These are phyloP conservation scores for Muntiacus reevesi DNA, from an alignment of 2,113 vertebrate genomes.

Conservation along the genomic window DNA sequence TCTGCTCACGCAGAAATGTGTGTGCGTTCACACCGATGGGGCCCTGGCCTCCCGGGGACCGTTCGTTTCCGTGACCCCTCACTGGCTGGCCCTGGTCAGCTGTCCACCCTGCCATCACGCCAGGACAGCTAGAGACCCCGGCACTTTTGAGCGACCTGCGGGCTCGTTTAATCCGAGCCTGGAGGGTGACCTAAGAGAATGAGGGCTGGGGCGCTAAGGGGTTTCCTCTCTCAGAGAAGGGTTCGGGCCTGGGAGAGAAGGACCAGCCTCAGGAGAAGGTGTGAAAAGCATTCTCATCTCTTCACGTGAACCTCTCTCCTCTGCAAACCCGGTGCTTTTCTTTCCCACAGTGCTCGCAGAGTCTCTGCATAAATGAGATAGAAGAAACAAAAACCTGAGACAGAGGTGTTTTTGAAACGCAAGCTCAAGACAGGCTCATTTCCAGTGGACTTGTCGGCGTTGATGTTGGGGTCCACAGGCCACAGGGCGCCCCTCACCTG, in stretches of 20 bases:
- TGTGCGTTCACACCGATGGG: fast-evolving
- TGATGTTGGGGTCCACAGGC: not conserved
- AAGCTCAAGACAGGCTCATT: not conserved
- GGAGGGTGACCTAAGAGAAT: conserved; percentile 45
- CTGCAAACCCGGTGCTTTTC: not conserved
- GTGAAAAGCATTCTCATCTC: conserved; percentile 56
- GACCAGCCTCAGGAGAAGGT: conserved; percentile 48
- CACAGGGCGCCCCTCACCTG: not conserved
- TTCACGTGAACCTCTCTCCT: conserved; percentile 43
- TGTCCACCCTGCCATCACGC: not conserved
- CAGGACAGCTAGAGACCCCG: not conserved
- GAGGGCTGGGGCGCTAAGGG: conserved; percentile 33
- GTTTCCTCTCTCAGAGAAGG: conserved; percentile 16
- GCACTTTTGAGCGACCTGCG: not conserved
- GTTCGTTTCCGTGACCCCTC: not conserved
- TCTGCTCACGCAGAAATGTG: not conserved
- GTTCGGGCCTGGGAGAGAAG: conserved; percentile 34
- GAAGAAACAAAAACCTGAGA: not conserved
- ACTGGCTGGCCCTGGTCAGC: not conserved
- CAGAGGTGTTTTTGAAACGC: not conserved
- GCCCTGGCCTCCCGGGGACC: fast-evolving
- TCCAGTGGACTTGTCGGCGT: not conserved
- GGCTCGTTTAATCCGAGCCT: conserved; percentile 46
- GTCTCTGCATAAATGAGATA: not conserved
- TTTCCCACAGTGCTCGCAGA: not conserved